Evolutionary conservation across 1,140 invertebrate genomes (phyloP), one percentile per base, ranked within the genome.

Genomic region (Linepithema humile): DNA sequence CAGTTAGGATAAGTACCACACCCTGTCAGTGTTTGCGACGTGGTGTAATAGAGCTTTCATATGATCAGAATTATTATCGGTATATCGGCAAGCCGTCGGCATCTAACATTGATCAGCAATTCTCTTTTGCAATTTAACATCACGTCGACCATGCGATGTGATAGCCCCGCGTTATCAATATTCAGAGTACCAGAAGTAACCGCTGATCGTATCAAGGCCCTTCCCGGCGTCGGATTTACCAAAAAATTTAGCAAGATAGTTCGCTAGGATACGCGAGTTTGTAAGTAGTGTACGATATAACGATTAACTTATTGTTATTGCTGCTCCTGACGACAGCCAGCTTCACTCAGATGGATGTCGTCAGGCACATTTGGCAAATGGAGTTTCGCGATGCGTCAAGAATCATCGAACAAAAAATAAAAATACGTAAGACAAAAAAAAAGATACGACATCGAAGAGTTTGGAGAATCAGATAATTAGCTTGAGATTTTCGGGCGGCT

Each of bases 231-330:
- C 85, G 90, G 89, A 88, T 92, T 88, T 89, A 94, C 93, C 92
- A 93, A 94, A 94, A 88, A 91, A 92, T 88, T 73, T 87, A 88
- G 91, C 70, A 38, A 80, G 60, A 90, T 89, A 89, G 83, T 86
- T 85, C 82, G 86, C 82, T 91, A 91, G 83, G 70, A 43, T 74
- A 83, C 55, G 38, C 91, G 90, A 89, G 64, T 45, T 65, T 94
- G 92, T 94, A 94, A 92, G 92, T 94, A 94, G 92, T 94, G 93
- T 94, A 94, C 84, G 89, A 93, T 93, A 94, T 12, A 9, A 92
- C 72, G 55, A 72, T 90, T 92, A 91, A 91, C 82, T 88, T 89
- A 89, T 87, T 87, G 50, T 69, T 78, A 40, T 65, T 43, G 48
- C 75, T 80, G 64, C 62, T 69, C 23, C 74, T 80, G 64, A 23